A percentile compares a stretch with the other conserved stretches of the same genome.
These are phyloP conservation scores for Malurus leucopterus DNA, from an alignment of 2,797 vertebrate species.

Conservation along the genomic window DNA sequence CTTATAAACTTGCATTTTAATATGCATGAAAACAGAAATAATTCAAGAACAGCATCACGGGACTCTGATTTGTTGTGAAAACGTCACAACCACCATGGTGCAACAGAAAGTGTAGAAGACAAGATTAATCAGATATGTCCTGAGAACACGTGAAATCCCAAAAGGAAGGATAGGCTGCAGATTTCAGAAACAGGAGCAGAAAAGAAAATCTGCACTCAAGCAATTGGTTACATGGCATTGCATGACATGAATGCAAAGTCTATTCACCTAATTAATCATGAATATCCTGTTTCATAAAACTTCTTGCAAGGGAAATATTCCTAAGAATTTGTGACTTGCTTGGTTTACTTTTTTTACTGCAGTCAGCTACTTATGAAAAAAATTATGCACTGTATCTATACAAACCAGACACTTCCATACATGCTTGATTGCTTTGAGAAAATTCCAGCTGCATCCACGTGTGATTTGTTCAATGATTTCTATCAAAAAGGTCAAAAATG, in stretches of 20 bases:
- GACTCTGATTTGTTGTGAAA: neutral
- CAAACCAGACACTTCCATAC: neutral
- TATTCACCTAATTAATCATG: neutral
- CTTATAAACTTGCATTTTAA: neutral
- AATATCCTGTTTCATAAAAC: neutral
- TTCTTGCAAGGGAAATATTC: neutral
- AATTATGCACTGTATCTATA: neutral
- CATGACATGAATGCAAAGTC: neutral
- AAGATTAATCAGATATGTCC: accelerated
- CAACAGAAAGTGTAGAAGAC: neutral
- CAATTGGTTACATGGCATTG: neutral
- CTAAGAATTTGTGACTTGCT: neutral
- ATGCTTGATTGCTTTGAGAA: neutral
- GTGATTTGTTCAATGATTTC: neutral
- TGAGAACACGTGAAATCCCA: neutral
- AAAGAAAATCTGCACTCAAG: neutral
- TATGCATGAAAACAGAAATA: neutral
- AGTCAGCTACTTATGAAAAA: neutral
- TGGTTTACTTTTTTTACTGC: neutral
- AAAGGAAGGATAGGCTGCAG: neutral
- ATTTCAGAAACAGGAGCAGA: neutral
- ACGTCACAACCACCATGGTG: neutral
- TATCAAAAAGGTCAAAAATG: neutral
- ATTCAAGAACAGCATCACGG: neutral
- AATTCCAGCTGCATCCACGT: neutral